Evolutionary conservation across 2,113 vertebrate species (phyloP).

Genomic region (Paramisgurnus dabryanus): DNA sequence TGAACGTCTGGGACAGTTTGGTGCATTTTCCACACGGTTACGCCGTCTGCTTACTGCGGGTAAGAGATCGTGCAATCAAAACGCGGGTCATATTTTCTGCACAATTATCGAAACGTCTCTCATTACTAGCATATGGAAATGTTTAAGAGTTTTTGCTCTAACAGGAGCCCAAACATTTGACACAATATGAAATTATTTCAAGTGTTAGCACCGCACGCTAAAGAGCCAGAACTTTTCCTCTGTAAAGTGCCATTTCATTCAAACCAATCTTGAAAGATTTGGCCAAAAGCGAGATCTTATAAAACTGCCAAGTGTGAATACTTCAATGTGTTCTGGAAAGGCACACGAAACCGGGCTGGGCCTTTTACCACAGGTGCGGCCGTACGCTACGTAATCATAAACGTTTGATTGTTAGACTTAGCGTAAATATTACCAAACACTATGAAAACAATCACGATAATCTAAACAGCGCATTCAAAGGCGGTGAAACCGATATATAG

Average conservation of each 20-base stretch:
- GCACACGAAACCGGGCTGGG: not conserved
- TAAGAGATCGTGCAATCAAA: constrained; percentile 9
- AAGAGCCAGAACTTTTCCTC: constrained; percentile 26
- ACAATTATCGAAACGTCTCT: constrained; percentile 26
- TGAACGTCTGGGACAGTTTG: not conserved
- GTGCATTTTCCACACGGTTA: constrained; percentile 8
- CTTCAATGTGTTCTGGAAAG: constrained; percentile 25
- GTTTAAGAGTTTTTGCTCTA: constrained; percentile 18
- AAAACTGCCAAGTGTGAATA: constrained; percentile 35
- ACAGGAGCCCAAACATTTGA: constrained; percentile 43
- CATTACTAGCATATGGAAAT: constrained; percentile 48
- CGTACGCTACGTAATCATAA: constrained; percentile 8
- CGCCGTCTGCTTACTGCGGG: not conserved
- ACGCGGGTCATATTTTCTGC: not conserved
- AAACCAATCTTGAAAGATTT: constrained; percentile 29
- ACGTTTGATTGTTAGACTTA: not conserved
- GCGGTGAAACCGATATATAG: not conserved
- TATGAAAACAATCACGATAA: constrained; percentile 21
- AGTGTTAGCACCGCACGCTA: constrained; percentile 9
- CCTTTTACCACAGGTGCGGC: constrained; percentile 22
- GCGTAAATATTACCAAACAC: constrained; percentile 27
- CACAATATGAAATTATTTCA: constrained; percentile 38
- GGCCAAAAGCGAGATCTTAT: not conserved
- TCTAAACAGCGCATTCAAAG: constrained; percentile 11
- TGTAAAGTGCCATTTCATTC: constrained; percentile 3